A percentile compares a stretch with the other conserved stretches of the same genome.
Conservation (phyloP, 2,113 vertebrate genomes). For the Bos indicus region DNA sequence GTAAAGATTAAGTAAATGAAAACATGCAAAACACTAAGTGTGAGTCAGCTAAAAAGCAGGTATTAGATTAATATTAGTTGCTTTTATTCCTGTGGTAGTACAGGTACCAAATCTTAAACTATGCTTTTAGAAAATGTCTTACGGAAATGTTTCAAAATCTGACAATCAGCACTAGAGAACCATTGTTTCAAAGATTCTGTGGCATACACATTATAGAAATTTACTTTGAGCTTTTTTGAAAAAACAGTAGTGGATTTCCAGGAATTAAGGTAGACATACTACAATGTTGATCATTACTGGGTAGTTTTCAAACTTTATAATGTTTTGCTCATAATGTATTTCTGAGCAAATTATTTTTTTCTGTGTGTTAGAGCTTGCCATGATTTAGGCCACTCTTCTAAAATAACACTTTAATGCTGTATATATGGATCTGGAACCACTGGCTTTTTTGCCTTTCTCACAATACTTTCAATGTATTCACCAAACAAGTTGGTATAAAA, state of each 20-base stretch:
- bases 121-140: not conserved
- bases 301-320: not conserved
- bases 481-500: not conserved
- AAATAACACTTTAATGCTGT: not conserved
- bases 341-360: not conserved
- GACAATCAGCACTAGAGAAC: not conserved
- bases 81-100: not conserved
- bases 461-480: not conserved
- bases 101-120: not conserved
- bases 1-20: not conserved
- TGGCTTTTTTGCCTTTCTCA: not conserved
- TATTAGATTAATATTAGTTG: not conserved
- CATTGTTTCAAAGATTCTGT: slow-evolving; percentile 62
- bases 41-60: not conserved
- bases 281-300: not conserved
- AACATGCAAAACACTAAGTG: not conserved
- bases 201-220: slow-evolving; percentile 65
- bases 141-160: slow-evolving; percentile 9
- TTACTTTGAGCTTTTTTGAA: slow-evolving; percentile 62
- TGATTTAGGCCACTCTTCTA: not conserved
- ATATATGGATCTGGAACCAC: not conserved
- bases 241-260: slow-evolving; percentile 58
- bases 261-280: slow-evolving; percentile 12
- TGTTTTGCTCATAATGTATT: not conserved
- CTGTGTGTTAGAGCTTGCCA: not conserved